Conservation (phyloP, 2,888 invertebrate genomes). For the Protophormia terraenovae region DNA sequence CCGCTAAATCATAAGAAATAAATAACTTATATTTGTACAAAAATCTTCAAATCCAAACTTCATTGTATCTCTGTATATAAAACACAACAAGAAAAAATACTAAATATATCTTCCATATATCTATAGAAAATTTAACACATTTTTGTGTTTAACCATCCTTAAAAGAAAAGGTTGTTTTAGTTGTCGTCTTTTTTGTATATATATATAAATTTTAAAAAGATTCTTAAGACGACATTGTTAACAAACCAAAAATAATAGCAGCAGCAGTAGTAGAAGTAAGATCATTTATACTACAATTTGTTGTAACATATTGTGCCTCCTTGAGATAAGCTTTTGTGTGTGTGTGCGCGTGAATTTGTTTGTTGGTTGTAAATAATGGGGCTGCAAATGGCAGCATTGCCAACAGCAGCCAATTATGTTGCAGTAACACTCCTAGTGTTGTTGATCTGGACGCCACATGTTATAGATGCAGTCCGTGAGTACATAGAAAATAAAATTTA, state of each 20-base stretch:
- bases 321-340: constrained; percentile 26
- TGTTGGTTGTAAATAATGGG: constrained; percentile 78
- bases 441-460: constrained; percentile 78
- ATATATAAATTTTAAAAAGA: background rate
- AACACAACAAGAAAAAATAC: background rate
- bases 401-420: constrained; percentile 79
- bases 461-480: constrained; percentile 81
- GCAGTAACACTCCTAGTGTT: constrained; percentile 77
- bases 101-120: constrained; percentile 46
- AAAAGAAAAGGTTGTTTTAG: constrained; percentile 36
- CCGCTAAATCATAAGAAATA: background rate
- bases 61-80: constrained; percentile 15
- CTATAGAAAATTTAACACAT: constrained; percentile 26
- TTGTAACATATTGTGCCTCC: constrained; percentile 12
- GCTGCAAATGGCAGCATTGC: constrained; percentile 80
- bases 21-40: constrained; percentile 28
- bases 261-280: background rate
- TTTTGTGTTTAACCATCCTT: constrained; percentile 23
- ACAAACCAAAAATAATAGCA: background rate
- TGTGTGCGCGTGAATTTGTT: constrained; percentile 57
- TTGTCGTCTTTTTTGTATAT: constrained; percentile 24
- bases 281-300: constrained; percentile 17
- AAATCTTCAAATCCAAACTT: background rate
- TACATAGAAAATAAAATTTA: constrained; percentile 73
- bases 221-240: background rate